Evolutionary conservation across 2,888 invertebrate genomes (phyloP), one percentile per base, ranked within the genome.

Genomic region (Hylaea fasciaria): DNA sequence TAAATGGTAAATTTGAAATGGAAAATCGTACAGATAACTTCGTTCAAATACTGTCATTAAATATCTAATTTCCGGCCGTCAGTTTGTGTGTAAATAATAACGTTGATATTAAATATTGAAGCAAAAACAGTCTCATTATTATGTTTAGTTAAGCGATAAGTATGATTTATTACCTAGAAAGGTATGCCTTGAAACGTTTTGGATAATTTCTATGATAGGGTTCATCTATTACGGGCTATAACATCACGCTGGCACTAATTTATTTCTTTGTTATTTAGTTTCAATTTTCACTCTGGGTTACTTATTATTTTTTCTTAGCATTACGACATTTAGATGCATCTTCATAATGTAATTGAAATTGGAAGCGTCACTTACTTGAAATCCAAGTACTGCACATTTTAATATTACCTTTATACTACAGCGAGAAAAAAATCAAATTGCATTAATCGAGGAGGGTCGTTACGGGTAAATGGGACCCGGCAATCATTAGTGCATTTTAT

Each of bases 401-500:
- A 32, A 2, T 4, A 9, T 22, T 12, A 44, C 10, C 11, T 22
- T 44, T 44, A 12, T 32, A 41, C 5, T n/a, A 37, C 1, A 40
- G 57, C 59, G 10, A 59, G 62, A 66, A 63, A 37, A n/a, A 62
- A 73, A 73, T 72, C 61, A 67, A 74, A 73, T 74, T 63, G 68
- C 62, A 74, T 80, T 80, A 76, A 80, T 81, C 74, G 74, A 64
- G 61, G 66, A 62, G 64, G 70, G 76, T 82, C 76, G 77, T 81
- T 80, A 79, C 68, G 56, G 64, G 67, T 50, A 65, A 67, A 58
- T 60, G 64, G 69, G 66, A 71, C 69, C 61, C 66, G 65, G 72
- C 75, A 81, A 80, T 85, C 85, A 85, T 89, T 87, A 86, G 82
- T 84, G 85, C 83, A 83, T 84, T 86, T 87, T 83, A 85, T 85